A percentile compares a stretch with the other conserved stretches of the same genome.
These are phyloP conservation scores for Gavia stellata DNA, from an alignment of 2,113 vertebrate species.

Conservation along the genomic window DNA sequence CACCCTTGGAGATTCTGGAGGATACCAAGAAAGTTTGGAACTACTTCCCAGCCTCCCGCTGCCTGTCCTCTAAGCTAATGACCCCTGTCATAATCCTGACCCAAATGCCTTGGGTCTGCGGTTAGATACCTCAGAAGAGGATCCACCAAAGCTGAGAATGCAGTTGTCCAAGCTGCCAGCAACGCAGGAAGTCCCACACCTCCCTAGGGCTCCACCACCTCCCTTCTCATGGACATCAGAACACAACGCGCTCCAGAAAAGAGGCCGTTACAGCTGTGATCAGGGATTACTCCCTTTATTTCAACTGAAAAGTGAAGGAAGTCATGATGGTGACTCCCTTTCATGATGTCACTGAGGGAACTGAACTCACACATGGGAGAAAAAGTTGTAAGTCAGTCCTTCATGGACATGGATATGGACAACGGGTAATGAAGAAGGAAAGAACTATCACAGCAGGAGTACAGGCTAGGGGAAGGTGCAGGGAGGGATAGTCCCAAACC, in stretches of 20 bases:
- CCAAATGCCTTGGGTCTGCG: neutral
- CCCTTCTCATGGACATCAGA: neutral
- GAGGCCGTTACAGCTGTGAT: neutral
- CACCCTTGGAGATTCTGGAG: neutral
- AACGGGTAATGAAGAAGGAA: neutral
- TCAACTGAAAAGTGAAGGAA: neutral
- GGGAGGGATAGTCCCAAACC: neutral
- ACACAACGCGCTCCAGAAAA: neutral
- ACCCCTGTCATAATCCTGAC: neutral
- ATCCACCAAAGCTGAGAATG: neutral
- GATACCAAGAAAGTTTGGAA: neutral
- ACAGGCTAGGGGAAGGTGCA: neutral
- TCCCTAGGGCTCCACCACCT: neutral
- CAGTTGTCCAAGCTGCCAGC: neutral
- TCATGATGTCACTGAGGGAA: neutral
- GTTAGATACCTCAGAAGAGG: neutral
- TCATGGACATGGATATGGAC: too few relatives aligned
- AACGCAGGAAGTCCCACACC: neutral
- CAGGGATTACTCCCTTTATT: neutral
- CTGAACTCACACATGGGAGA: neutral
- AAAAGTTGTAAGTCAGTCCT: too few relatives aligned
- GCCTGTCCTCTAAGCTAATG: neutral
- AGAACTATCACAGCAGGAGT: neutral
- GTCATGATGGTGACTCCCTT: neutral
- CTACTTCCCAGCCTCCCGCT: neutral